These are phyloP conservation scores for Lathamus discolor DNA, from an alignment of 2,113 vertebrate species.

Conservation along the genomic window DNA sequence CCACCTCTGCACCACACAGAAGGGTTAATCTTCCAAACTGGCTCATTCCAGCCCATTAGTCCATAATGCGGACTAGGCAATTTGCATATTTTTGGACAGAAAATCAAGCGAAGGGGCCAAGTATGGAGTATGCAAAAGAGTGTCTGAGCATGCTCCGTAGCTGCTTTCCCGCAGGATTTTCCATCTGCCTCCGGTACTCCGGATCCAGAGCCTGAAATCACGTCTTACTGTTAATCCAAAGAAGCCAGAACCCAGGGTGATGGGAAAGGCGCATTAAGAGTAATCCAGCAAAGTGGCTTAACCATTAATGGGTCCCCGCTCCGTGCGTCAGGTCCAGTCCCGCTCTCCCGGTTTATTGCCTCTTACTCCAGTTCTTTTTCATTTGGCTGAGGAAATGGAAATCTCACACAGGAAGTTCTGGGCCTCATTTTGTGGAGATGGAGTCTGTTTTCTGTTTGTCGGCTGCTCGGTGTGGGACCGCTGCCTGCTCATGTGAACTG, in stretches of 20 bases:
- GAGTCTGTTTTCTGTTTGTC: conserved; percentile 80
- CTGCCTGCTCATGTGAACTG: conserved; percentile 69
- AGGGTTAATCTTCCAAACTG: conserved; percentile 64
- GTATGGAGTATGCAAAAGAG: conserved; percentile 56
- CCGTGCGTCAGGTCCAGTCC: conserved; percentile 63
- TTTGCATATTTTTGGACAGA: conserved; percentile 70
- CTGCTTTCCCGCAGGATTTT: conserved; percentile 59
- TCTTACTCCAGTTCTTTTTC: conserved; percentile 71
- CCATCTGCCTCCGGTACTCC: conserved; percentile 59
- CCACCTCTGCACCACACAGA: background rate
- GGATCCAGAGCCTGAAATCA: conserved; percentile 63
- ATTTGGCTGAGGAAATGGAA: conserved; percentile 79
- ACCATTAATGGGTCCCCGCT: conserved; percentile 67
- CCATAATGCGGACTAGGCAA: conserved; percentile 67
- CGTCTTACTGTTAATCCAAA: conserved; percentile 64
- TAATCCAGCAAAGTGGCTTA: conserved; percentile 70
- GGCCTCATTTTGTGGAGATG: conserved; percentile 77
- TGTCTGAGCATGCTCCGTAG: conserved; percentile 57
- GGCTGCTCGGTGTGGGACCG: conserved; percentile 69
- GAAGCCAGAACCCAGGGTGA: conserved; percentile 65
- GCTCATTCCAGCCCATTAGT: conserved; percentile 59
- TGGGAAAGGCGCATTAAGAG: conserved; percentile 62
- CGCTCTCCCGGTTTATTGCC: conserved; percentile 48
- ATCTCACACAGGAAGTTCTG: conserved; percentile 80
- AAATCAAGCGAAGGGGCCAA: conserved; percentile 52